Evolutionary conservation across 2,113 vertebrate species (phyloP).

Genomic region (Hydropotes inermis): DNA sequence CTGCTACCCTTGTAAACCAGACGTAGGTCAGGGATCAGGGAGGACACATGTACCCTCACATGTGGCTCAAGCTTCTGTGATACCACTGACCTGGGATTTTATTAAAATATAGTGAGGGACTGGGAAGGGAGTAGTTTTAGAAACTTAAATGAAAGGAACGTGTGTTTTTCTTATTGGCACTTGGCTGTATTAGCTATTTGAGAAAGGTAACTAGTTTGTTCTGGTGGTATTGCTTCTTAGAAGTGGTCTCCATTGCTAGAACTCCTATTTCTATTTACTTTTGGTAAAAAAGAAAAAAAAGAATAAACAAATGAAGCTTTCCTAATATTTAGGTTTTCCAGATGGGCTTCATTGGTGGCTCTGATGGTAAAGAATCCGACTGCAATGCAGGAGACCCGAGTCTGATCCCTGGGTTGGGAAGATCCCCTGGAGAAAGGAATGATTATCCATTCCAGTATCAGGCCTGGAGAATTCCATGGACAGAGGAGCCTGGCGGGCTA

Average conservation of each 20-base stretch:
- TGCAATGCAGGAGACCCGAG: neutral
- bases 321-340: neutral
- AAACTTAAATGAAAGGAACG: neutral
- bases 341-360: neutral
- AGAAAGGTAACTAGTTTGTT: slow-evolving; percentile 18
- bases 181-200: neutral
- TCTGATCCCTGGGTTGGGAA: neutral
- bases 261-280: slow-evolving; percentile 12
- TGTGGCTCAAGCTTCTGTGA: neutral
- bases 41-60: neutral
- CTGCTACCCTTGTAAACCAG: neutral
- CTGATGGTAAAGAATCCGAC: neutral
- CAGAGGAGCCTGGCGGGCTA: neutral
- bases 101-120: neutral
- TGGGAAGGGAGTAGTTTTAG: neutral
- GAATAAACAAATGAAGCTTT: neutral
- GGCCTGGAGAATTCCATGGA: neutral
- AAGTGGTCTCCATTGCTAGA: neutral
- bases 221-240: neutral
- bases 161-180: neutral
- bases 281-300: neutral
- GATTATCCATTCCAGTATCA: neutral
- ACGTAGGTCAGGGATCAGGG: neutral
- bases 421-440: neutral
- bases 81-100: neutral